phyloP scores from a whole-genome alignment of 2,113 vertebrate genomes.

The Euleptes europaea region DNA sequence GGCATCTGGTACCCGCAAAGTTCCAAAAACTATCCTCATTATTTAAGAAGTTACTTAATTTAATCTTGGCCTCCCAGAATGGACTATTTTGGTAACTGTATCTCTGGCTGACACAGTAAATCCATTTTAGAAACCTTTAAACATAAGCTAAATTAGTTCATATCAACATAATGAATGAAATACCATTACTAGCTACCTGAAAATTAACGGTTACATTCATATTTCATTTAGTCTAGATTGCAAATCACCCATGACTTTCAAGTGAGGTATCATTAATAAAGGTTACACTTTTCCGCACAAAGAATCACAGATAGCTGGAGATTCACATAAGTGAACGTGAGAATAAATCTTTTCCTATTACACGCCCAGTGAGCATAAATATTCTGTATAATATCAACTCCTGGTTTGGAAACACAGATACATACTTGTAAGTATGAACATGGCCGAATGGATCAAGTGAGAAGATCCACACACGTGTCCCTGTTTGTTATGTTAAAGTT shows the following conservation, averaged over 20 bases:
- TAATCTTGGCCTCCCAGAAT: not conserved
- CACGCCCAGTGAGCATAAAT: constrained; percentile 53
- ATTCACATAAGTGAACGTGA: not conserved
- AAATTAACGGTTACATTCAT: constrained; percentile 46
- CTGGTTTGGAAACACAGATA: constrained; percentile 55
- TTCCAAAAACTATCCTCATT: not conserved
- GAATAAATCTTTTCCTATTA: constrained; percentile 48
- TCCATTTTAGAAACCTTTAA: constrained; percentile 24
- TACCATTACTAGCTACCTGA: constrained; percentile 32
- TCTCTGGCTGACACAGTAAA: constrained; percentile 1
- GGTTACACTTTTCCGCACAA: not conserved
- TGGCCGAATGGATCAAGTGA: not conserved
- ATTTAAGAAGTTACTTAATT: not conserved
- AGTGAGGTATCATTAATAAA: constrained; percentile 1
- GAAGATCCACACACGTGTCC: constrained; percentile 3
- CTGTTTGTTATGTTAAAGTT: constrained; percentile 21
- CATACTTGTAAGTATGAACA: not conserved
- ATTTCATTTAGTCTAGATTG: constrained; percentile 22
- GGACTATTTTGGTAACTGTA: not conserved
- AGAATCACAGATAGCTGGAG: not conserved
- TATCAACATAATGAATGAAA: constrained; percentile 15
- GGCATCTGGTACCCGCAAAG: not conserved
- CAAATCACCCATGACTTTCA: constrained; percentile 22
- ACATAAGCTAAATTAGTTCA: not conserved
- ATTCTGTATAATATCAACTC: constrained; percentile 47